Conservation (phyloP, 2,113 vertebrate species). For the Pogonocichla stellata region DNA sequence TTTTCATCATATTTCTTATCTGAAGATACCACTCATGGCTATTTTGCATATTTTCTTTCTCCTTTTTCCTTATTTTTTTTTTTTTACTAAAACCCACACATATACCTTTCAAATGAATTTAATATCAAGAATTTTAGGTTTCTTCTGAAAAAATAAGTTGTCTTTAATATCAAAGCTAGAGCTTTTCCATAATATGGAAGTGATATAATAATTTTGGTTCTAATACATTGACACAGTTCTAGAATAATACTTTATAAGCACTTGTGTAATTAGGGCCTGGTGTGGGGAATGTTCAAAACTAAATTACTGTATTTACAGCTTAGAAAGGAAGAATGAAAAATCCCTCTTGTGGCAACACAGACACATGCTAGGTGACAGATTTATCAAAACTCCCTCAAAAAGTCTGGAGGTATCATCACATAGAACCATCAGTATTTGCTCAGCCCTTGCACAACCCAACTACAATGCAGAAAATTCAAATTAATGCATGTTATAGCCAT, state of each 20-base stretch:
- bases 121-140: not conserved
- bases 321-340: not conserved
- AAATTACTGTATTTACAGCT: not conserved
- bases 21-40: not conserved
- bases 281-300: not conserved
- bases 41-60: not conserved
- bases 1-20: not conserved
- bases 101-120: not conserved
- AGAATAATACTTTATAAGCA: not conserved
- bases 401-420: not conserved
- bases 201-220: not conserved
- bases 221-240: not conserved
- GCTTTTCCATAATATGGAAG: not conserved
- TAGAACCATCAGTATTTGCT: not conserved
- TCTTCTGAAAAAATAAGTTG: not conserved
- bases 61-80: not conserved
- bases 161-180: not conserved
- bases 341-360: not conserved
- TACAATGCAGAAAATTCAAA: not conserved
- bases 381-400: not conserved
- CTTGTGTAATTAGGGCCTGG: not conserved
- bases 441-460: not conserved
- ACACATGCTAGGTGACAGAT: not conserved
- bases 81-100: not conserved
- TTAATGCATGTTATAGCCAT: not conserved